Evolutionary conservation across 2,797 vertebrate genomes (phyloP).

Genomic region (Streptopelia turtur): DNA sequence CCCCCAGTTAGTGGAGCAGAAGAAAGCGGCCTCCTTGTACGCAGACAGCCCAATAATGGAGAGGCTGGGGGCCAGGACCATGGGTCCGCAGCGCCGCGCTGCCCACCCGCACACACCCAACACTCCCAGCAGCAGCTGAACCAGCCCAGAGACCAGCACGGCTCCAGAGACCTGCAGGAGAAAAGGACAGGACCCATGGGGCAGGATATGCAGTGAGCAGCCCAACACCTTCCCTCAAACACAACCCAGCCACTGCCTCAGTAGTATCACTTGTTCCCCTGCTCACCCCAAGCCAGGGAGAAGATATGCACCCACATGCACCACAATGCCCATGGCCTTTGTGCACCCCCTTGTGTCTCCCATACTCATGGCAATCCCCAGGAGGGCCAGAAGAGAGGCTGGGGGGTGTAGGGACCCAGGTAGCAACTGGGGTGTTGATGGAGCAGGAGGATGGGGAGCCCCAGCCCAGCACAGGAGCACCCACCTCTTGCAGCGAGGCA

Average conservation of each 20-base stretch:
- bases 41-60: slow-evolving; percentile 84
- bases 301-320: background rate
- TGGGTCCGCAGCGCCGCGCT: slow-evolving; percentile 77
- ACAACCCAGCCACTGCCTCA: background rate
- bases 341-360: background rate
- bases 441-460: background rate
- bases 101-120: slow-evolving; percentile 76
- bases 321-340: background rate
- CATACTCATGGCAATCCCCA: background rate
- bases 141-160: slow-evolving; percentile 79
- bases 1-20: slow-evolving; percentile 85
- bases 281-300: background rate
- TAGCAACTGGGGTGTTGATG: background rate
- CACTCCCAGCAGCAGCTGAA: slow-evolving; percentile 79
- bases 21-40: slow-evolving; percentile 83
- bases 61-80: slow-evolving; percentile 85
- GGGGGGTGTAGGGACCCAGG: accelerated
- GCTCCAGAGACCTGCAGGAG: slow-evolving; percentile 82
- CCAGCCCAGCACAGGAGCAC: background rate
- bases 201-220: background rate
- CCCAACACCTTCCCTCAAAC: background rate
- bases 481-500: slow-evolving; percentile 73
- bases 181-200: background rate
- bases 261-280: background rate
- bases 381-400: background rate